These are phyloP conservation scores for Luperina nickerlii DNA, from an alignment of 2,888 invertebrate genomes.

Conservation along the genomic window DNA sequence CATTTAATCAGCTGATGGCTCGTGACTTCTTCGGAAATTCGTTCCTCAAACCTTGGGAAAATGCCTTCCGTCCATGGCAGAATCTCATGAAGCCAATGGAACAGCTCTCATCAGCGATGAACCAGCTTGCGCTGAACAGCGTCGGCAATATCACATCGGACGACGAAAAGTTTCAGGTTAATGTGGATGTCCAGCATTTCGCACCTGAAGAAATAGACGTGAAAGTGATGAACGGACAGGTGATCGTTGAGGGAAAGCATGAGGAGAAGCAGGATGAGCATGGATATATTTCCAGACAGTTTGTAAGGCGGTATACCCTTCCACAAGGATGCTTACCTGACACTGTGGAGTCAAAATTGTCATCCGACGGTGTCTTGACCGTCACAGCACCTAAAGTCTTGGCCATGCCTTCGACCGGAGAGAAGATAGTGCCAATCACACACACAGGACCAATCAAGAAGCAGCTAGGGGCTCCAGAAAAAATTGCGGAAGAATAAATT, in stretches of 20 bases:
- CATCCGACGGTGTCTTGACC: constrained; percentile 94
- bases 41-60: constrained; percentile 72
- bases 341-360: constrained; percentile 93
- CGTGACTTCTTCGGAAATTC: constrained; percentile 66
- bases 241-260: constrained; percentile 94
- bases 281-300: constrained; percentile 93
- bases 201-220: constrained; percentile 94
- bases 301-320: constrained; percentile 93
- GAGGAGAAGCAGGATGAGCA: constrained; percentile 94
- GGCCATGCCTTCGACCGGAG: constrained; percentile 84
- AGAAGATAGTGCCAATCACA: constrained; percentile 91
- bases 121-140: constrained; percentile 83
- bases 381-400: constrained; percentile 92
- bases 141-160: constrained; percentile 86
- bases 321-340: constrained; percentile 94
- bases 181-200: constrained; percentile 94
- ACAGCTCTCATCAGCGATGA: constrained; percentile 77
- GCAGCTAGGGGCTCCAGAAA: constrained; percentile 67
- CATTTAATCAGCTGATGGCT: constrained; percentile 68
- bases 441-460: constrained; percentile 90
- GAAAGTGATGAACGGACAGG: constrained; percentile 92
- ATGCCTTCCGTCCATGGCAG: constrained; percentile 69
- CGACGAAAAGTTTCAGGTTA: constrained; percentile 91
- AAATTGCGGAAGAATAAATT: constrained; percentile 25
- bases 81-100: constrained; percentile 78